Base-by-base conservation (phyloP, 2,797 vertebrate genomes). In the Pseudomugil gertrudae region DNA sequence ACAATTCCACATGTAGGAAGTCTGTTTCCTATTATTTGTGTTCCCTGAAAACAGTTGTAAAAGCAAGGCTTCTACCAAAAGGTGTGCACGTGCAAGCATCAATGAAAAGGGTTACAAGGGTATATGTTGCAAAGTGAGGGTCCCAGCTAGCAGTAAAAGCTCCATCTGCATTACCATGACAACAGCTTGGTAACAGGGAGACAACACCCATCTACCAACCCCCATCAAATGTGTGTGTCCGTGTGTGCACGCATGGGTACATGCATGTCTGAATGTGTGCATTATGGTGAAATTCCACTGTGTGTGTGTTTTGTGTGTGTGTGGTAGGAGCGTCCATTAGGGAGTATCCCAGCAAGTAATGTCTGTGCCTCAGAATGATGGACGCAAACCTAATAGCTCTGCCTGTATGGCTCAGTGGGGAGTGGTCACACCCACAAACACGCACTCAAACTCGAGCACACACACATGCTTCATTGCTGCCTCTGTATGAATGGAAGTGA, bases 401-500 rank as follows among this genome's bases (percentile, higher is more conserved):
- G 77, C 50, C 67, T 81, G 77, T 83, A 51, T 67, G 65, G 69
- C 72, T 83, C 83, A 30, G 62, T 74, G 77, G 84, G 83, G 80
- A 88, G 83, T 76, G 84, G 79, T 69, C 76, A 55, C 65, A 57
- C 43, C 65, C 19, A 45, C 58, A 72, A 30, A 50, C 52, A 57
- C 33, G 9, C 57, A 48, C 29, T 3, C 29, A 48, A 29, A 33
- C 61, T 23, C 40, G 45, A 55, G 23, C 62, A 27, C 32, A 53
- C 48, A 63, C 51, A 64, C 23, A 52, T 36, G 27, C 78, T 72
- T 59, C 56, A 57, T 56, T 26, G 66, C 76, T 68, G 69, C 93
- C 89, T 75, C 64, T 90, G 93, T 91, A 94, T 96, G 96, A 97
- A 96, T 95, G 95, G 96, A 95, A 94, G 86, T 93, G 94, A 93